Conservation (phyloP, 2,888 invertebrate species). For the Cremastobaeus sp. region DNA sequence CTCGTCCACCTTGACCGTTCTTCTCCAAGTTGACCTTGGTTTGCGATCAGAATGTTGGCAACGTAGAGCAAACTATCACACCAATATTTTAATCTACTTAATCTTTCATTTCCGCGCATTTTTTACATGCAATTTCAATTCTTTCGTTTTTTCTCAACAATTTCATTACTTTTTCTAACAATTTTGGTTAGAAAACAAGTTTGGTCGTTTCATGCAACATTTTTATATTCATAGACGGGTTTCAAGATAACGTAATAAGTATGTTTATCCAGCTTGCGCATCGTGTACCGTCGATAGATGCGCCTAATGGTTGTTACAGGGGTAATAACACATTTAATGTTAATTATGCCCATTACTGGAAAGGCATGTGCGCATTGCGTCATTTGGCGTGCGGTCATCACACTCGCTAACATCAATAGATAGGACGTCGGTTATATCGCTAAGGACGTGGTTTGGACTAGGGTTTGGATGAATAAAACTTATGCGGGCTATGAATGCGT, state of each 20-base stretch:
- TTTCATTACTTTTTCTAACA: too few species aligned
- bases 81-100: too few species aligned
- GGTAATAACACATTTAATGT: conserved; percentile 67
- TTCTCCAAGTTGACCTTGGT: conserved; percentile 46
- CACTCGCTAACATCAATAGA: conserved; percentile 33
- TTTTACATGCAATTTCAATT: not conserved
- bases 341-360: conserved; percentile 68
- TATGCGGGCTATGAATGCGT: too few species aligned
- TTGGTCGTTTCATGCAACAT: too few species aligned
- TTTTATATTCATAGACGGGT: conserved; percentile 1
- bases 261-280: conserved; percentile 34
- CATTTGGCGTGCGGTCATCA: conserved; percentile 46
- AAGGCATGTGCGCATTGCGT: conserved; percentile 62
- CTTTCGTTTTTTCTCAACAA: not conserved
- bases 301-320: conserved; percentile 49
- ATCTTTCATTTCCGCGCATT: too few species aligned
- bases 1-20: conserved; percentile 57
- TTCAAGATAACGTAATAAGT: conserved; percentile 30
- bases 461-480: too few species aligned
- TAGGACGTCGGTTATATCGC: conserved; percentile 28
- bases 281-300: conserved; percentile 24
- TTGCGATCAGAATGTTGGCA: conserved; percentile 40
- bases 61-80: too few species aligned
- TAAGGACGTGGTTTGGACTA: not conserved
- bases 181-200: too few species aligned